Evolutionary conservation across 37 sponge, comb jelly and placozoan species (phyloP).

Genomic region (Lycopodina hypogea): DNA sequence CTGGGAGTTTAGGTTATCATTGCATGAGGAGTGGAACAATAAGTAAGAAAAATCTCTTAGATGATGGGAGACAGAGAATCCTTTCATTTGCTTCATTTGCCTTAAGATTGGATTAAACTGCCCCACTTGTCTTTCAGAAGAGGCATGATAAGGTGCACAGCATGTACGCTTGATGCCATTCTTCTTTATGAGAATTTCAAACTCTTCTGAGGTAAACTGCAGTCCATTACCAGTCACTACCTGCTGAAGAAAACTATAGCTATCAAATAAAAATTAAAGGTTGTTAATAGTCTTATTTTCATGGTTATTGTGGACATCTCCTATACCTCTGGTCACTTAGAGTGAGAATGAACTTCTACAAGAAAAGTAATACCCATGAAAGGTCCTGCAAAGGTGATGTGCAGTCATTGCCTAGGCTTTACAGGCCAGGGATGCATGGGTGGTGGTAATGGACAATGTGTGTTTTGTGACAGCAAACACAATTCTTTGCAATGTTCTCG

Average conservation of each 20-base stretch:
- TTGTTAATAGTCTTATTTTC: constrained; percentile 22
- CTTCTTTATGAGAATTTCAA: constrained; percentile 1
- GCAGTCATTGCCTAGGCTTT: constrained; percentile 24
- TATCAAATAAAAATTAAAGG: constrained; percentile 21
- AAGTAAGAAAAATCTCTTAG: neutral
- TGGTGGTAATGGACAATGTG: too few relatives aligned
- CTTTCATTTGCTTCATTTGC: neutral
- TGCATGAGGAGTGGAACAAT: neutral
- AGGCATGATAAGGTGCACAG: neutral
- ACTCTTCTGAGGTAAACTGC: constrained; percentile 41
- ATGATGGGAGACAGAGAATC: neutral
- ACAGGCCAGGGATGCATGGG: constrained; percentile 8
- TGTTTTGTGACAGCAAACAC: too few relatives aligned
- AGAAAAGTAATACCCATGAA: constrained; percentile 25
- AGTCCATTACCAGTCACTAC: constrained; percentile 50
- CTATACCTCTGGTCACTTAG: constrained; percentile 53
- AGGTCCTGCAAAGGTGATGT: constrained; percentile 43
- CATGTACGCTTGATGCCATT: constrained; percentile 32
- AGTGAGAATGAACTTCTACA: constrained; percentile 20
- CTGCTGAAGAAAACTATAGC: constrained; percentile 34
- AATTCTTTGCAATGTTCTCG: neutral
- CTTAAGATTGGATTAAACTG: neutral
- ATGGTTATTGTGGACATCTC: constrained; percentile 15
- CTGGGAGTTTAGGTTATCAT: too few relatives aligned
- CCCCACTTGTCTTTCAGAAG: neutral